Conservation (phyloP, 2,888 invertebrate species). For the Cataglyphis albicans region DNA sequence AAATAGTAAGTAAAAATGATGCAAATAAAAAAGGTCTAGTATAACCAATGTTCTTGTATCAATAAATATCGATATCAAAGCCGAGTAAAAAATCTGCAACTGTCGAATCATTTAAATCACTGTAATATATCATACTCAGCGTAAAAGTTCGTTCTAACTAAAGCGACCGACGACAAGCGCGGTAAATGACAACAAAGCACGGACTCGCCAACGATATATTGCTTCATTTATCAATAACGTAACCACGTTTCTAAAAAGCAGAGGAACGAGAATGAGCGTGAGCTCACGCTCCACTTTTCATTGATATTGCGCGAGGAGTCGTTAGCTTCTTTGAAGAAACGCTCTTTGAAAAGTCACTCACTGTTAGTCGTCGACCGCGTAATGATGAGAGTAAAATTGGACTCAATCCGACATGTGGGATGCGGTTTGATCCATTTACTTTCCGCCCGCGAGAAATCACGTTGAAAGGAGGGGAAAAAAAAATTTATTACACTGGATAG, state of each 20-base stretch:
- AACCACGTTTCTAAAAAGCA: conserved; percentile 28
- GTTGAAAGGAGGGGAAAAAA: conserved; percentile 9
- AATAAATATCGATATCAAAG: conserved; percentile 23
- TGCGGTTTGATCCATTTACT: conserved; percentile 62
- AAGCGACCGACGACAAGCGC: neutral
- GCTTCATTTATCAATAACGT: conserved; percentile 55
- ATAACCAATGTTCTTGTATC: neutral
- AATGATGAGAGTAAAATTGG: conserved; percentile 72
- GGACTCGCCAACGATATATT: conserved; percentile 9
- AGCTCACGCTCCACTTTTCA: conserved; percentile 49
- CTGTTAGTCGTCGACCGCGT: conserved; percentile 59
- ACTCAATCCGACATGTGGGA: conserved; percentile 60
- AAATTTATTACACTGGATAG: neutral
- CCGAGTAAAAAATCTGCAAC: conserved; percentile 7
- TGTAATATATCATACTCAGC: no score
- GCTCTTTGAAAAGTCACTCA: conserved; percentile 62
- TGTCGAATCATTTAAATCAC: neutral
- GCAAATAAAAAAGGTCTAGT: neutral
- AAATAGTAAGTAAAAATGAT: conserved; percentile 1
- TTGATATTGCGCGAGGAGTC: conserved; percentile 62
- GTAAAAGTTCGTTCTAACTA: conserved; percentile 3
- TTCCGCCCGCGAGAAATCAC: conserved; percentile 35
- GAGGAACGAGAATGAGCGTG: conserved; percentile 17
- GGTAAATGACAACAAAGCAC: conserved; percentile 5
- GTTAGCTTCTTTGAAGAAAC: conserved; percentile 61